Conservation (phyloP, 2,888 invertebrate species). For the Eustalomyia histrio region DNA sequence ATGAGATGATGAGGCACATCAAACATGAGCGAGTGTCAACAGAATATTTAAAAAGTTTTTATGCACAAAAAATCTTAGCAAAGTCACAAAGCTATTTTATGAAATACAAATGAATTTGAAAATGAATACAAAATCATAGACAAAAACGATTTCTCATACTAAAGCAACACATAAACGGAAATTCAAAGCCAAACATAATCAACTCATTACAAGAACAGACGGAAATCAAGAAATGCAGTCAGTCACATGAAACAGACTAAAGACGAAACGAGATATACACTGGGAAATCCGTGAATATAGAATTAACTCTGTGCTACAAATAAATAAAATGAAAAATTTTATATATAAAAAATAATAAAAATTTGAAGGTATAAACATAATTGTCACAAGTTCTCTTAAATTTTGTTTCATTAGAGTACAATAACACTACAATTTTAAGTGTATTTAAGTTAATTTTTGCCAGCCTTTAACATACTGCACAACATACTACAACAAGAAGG, state of each 20-base stretch:
- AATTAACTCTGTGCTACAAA: constrained; percentile 54
- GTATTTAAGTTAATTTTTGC: too few relatives aligned
- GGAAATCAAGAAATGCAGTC: constrained; percentile 65
- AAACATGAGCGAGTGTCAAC: constrained; percentile 61
- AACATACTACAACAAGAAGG: too few relatives aligned
- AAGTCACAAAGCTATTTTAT: constrained; percentile 51
- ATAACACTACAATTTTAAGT: too few relatives aligned
- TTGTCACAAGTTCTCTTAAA: too few relatives aligned
- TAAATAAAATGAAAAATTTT: not conserved
- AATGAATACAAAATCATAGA: constrained; percentile 39
- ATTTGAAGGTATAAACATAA: too few relatives aligned
- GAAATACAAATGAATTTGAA: constrained; percentile 29
- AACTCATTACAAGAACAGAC: constrained; percentile 70
- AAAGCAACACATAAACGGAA: constrained; percentile 40
- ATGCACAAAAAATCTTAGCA: not conserved
- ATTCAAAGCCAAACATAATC: constrained; percentile 70
- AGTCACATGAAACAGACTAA: constrained; percentile 42
- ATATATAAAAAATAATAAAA: not conserved
- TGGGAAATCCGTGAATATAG: constrained; percentile 57
- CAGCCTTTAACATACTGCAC: too few relatives aligned
- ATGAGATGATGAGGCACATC: constrained; percentile 21
- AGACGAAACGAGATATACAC: constrained; percentile 27
- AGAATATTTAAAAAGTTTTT: constrained; percentile 56
- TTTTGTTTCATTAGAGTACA: too few relatives aligned
- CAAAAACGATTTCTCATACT: constrained; percentile 2